phyloP scores from a whole-genome alignment of 2,113 vertebrate genomes.

The Phaethornis superciliosus region DNA sequence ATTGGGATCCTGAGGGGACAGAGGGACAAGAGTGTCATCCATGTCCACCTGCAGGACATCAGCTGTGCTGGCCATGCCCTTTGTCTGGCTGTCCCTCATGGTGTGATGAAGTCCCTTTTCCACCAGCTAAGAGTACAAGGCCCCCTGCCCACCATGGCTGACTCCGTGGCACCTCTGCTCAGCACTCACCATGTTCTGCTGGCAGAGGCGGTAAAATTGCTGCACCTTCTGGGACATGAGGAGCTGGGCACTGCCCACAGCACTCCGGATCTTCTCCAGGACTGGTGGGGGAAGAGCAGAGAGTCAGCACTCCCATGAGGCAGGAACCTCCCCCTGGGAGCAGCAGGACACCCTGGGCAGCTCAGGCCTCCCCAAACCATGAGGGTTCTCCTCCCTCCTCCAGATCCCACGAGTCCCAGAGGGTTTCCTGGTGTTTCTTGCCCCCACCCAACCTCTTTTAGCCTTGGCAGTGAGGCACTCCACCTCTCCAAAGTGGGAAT shows the following conservation, averaged over 20 bases:
- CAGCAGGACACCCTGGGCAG: background rate
- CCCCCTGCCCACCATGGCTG: fast-evolving
- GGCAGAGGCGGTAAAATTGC: constrained; percentile 98
- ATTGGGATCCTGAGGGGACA: constrained; percentile 82
- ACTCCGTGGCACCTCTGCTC: fast-evolving
- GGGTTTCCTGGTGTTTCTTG: fast-evolving
- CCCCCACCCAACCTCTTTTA: background rate
- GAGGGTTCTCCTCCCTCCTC: background rate
- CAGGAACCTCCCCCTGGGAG: background rate
- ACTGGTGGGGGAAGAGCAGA: constrained; percentile 71
- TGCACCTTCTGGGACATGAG: constrained; percentile 98
- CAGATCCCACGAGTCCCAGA: background rate
- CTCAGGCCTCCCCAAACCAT: background rate
- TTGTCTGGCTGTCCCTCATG: background rate
- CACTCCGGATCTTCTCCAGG: constrained; percentile 94
- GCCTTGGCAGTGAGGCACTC: background rate
- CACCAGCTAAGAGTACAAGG: background rate
- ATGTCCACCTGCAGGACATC: fast-evolving
- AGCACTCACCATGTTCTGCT: constrained; percentile 94
- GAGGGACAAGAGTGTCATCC: background rate
- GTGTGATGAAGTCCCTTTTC: background rate
- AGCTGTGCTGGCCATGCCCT: background rate
- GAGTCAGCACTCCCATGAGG: background rate
- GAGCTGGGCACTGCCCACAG: constrained; percentile 94
- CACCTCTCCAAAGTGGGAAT: background rate